Evolutionary conservation across 2,888 invertebrate genomes (phyloP), one percentile per base, ranked within the genome.

Genomic region (Bibio marci): DNA sequence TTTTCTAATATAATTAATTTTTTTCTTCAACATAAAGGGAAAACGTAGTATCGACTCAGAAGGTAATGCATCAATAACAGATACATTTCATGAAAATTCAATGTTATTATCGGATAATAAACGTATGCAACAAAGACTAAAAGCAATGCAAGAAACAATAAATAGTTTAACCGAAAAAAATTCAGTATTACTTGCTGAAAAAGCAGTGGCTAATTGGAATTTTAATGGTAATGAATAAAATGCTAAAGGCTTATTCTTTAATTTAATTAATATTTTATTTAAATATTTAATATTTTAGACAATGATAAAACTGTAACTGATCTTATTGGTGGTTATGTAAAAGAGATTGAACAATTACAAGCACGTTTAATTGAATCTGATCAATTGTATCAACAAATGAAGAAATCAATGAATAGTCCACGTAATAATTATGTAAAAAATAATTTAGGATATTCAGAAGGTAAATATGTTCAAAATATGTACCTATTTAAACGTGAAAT

Each of bases 81-180:
- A 98, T 57, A 87, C 94, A 63, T 91, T 82, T 56, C 85, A 91
- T 56, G 97, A 98, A 65, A 95, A 94, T 62, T 81, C 80, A 18
- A 82, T 95, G 73, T 68, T 95, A 2, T 78, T 82, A 49, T 76
- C 79, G 37, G 95, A 97, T 59, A 78, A 86, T 44, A 83, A 85
- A 52, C 82, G 87, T 45, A 65, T 95, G 27, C 68, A 90, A 33
- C 81, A 85, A 11, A 66, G 95, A 38, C 75, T 95, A 2, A 95
- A 95, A 64, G 90, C 92, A 3, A 74, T 95, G 71, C 91, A 92
- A 55, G 90, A 91, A 52, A 92, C 94, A 1, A 80, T 92, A 17
- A 90, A 92, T 48, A 73, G 79, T 39, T 61, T 95, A 34, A 87
- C 85, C 0, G 73, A 76, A 0, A 73, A 80, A 55, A 92, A 92